Conservation (phyloP, 2,797 vertebrate genomes). For the Eulemur rubriventer region DNA sequence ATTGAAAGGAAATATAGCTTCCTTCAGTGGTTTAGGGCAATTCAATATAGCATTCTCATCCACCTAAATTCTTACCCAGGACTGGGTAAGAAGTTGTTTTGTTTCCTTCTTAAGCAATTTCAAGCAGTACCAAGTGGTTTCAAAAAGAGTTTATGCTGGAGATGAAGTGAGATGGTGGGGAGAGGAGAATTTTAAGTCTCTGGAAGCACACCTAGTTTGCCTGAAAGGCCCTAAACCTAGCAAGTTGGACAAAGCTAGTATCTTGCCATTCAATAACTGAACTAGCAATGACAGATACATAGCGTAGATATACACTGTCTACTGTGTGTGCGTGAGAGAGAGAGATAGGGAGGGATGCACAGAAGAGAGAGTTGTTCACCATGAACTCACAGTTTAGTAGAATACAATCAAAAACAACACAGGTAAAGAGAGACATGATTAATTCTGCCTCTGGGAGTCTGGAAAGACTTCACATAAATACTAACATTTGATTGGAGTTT, state of each 20-base stretch:
- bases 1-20: neutral
- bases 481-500: neutral
- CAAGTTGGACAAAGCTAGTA: neutral
- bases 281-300: neutral
- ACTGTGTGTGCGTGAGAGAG: neutral
- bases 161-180: neutral
- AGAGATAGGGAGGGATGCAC: neutral
- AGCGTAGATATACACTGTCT: neutral
- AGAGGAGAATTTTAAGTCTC: neutral
- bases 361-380: neutral
- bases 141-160: neutral
- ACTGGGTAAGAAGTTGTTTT: neutral
- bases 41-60: neutral
- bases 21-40: neutral
- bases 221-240: neutral
- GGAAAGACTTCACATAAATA: neutral
- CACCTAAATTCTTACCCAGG: neutral
- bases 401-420: neutral
- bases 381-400: neutral
- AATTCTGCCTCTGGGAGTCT: neutral
- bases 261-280: slow-evolving; percentile 8
- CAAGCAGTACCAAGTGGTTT: neutral
- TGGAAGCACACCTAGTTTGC: neutral
- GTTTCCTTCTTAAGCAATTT: neutral
- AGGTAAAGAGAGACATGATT: neutral